phyloP scores from a whole-genome alignment of 2,888 invertebrate genomes.

The Agrochola lychnidis region DNA sequence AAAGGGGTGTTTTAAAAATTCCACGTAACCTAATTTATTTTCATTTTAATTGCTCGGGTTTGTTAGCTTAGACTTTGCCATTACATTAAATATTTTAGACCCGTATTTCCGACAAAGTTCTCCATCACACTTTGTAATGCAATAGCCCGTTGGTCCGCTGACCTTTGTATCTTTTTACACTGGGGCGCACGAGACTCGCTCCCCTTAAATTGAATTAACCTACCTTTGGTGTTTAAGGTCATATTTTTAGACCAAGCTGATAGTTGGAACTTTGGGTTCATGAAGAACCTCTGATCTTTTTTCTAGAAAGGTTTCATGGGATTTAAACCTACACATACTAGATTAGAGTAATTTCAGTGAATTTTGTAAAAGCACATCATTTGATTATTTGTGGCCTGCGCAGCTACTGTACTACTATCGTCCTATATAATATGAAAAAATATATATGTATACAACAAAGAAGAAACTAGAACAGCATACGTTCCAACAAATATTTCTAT shows the following conservation, averaged over 20 bases:
- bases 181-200: neutral
- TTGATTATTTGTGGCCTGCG: neutral
- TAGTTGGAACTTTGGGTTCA: conserved; percentile 3
- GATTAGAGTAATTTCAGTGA: neutral
- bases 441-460: neutral
- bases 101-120: neutral
- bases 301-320: neutral
- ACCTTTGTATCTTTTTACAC: conserved; percentile 11
- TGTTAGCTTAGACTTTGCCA: neutral
- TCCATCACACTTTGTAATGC: neutral
- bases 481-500: neutral
- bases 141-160: neutral
- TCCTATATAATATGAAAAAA: neutral
- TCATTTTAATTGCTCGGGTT: neutral
- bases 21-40: neutral
- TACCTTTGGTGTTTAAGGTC: conserved; percentile 23
- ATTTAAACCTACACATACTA: neutral
- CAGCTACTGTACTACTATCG: too few species aligned
- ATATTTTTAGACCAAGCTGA: conserved; percentile 27
- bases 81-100: neutral
- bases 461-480: neutral
- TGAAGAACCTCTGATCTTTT: conserved; percentile 10
- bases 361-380: neutral
- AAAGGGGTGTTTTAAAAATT: neutral
- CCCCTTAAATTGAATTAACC: conserved; percentile 42